Percentiles rank a stretch among this genome's conserved stretches.
phyloP scores from a whole-genome alignment of 2,113 vertebrate genomes.

The Alethe castanea region DNA sequence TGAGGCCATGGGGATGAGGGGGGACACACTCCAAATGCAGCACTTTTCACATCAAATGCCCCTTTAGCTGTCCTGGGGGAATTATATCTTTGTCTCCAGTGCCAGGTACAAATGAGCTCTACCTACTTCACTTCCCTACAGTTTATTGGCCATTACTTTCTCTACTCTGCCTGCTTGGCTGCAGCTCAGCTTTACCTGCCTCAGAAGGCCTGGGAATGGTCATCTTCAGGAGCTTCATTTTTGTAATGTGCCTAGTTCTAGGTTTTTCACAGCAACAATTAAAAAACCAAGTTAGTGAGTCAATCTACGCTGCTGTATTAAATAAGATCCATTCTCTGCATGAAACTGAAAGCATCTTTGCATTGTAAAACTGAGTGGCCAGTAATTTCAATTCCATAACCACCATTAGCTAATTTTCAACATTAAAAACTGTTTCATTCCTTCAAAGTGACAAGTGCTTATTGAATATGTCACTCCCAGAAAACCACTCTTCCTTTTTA shows the following conservation, averaged over 20 bases:
- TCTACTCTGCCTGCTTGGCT: neutral
- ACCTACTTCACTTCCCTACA: neutral
- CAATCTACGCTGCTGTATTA: neutral
- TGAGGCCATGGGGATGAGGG: neutral
- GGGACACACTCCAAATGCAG: neutral
- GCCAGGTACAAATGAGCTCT: neutral
- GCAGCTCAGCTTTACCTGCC: neutral
- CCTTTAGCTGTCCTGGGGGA: neutral
- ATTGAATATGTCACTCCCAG: neutral
- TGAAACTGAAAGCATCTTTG: neutral
- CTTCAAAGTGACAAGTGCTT: neutral
- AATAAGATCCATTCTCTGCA: neutral
- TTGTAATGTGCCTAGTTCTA: neutral
- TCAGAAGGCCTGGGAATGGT: neutral
- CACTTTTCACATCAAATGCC: neutral
- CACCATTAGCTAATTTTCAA: neutral
- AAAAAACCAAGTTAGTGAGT: neutral
- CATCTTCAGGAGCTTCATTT: neutral
- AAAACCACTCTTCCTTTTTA: neutral
- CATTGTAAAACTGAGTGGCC: neutral
- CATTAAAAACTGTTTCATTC: neutral
- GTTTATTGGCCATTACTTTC: neutral
- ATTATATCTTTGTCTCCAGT: neutral
- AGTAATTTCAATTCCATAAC: neutral
- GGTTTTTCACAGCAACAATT: neutral